Base-by-base conservation (phyloP, 2,888 invertebrate genomes). In the Drosophila formosana region DNA sequence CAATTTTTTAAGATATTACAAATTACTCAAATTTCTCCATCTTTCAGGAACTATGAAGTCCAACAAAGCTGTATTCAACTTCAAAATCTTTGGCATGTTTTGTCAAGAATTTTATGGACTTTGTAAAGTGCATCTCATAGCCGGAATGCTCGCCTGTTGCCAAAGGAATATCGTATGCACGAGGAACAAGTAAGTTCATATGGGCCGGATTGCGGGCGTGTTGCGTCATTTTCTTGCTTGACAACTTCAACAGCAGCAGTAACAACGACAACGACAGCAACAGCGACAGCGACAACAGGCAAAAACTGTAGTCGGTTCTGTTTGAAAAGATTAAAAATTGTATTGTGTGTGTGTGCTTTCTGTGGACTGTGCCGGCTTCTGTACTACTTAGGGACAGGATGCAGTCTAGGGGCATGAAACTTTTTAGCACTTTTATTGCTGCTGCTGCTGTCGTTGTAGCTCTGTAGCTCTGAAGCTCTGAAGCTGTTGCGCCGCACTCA, bases 381-480 rank as follows among this genome's bases (percentile, higher is more conserved):
- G 53, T 23, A 45, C 58, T 58, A 43, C 72, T 76, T 72, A 56
- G 51, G 53, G 55, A 83, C 84, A 83, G 87, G 83, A 84, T 83
- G 82, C 78, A 84, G 71, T 82, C 84, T 81, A 78, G 80, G 84
- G 73, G 87, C 82, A 87, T 87, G 75, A 64, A 83, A 83, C 82
- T 83, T 83, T 83, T 83, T 87, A 83, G 87, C 84, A 84, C 87
- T 83, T 83, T 87, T 83, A 80, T 83, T 83, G 64, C 75, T 67
- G 75, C 60, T 73, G 78, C 50, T 56, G 72, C 39, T 52, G 73
- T 18, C 18, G 55, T 8, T 7, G 13, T 25, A 39, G 37, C 23
- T n/a, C n/a, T 55, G 37, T 39, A 39, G 39, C n/a, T 34, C 11
- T 39, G 52, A 26, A 28, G 52, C 60, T 49, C 53, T 39, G 9